Evolutionary conservation across 2,113 vertebrate genomes (phyloP), one percentile per base, ranked within the genome.

Genomic region (Limanda limanda): DNA sequence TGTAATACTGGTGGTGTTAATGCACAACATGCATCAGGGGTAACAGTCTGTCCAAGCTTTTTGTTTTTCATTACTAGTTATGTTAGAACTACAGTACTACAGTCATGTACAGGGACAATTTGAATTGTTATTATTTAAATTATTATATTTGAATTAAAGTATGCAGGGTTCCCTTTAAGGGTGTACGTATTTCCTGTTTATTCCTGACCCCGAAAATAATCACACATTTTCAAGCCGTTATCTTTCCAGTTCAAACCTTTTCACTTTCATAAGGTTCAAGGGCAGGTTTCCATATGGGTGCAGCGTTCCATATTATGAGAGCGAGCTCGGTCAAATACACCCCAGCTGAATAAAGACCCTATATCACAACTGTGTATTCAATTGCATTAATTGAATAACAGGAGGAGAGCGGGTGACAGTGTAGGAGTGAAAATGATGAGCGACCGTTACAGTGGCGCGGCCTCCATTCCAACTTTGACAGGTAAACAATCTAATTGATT

Each of bases 401-500:
- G 86, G 80, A 84, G 73, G 76, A 89, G 88, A 86, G 83, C 77
- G 77, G 86, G 88, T 90, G 89, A 93, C 89, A 86, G 86, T 68
- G 75, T 24, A 67, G 81, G 83, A 91, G 91, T 80, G 87, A 85
- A 90, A 90, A 91, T 91, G 85, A 93, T 86, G 91, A 92, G 88
- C 80, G 76, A 74, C 79, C 48, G 67, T 83, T 79, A 71, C 81
- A 69, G 79, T 83, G 81, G 59, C 81, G 21, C 23, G 84, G 78
- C 87, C 91, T 81, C 83, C 76, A 68, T 91, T 89, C 86, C 90
- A 93, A 93, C 91, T 91, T 86, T 90, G 93, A 93, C 93, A 94
- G 90, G 92, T 93, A 95, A 94, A 94, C 92, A 94, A 84, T 91
- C 91, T 94, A 94, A 94, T 93, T 94, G 93, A 94, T 94, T 93